phyloP scores from a whole-genome alignment of 2,113 vertebrate species.

The Brachyhypopomus occidentalis region DNA sequence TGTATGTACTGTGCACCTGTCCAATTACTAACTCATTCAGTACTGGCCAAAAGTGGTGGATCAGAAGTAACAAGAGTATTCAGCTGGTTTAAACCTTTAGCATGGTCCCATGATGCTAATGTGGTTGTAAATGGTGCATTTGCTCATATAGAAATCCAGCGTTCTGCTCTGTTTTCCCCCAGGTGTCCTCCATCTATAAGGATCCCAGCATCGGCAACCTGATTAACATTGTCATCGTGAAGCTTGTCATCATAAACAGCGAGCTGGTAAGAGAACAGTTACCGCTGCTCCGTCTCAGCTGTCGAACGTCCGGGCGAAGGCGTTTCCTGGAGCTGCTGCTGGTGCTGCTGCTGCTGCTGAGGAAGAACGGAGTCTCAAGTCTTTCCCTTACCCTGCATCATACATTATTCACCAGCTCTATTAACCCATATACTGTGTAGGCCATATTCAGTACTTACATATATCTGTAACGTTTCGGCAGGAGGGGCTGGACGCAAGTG shows the following conservation, averaged over 20 bases:
- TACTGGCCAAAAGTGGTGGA: background rate
- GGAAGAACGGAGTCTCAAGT: no score
- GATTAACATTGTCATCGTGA: conserved; percentile 97
- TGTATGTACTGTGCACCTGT: background rate
- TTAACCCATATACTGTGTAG: background rate
- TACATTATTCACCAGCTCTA: background rate
- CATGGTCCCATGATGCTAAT: background rate
- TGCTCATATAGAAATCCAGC: background rate
- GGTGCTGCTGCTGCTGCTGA: no score
- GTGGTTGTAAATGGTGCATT: background rate
- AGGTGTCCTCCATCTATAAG: conserved; percentile 99
- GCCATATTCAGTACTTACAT: background rate
- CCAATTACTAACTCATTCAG: background rate
- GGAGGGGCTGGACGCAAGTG: no score
- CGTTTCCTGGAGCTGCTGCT: no score
- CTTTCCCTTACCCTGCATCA: no score
- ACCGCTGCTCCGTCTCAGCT: no score
- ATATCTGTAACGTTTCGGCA: no score
- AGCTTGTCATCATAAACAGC: conserved; percentile 93
- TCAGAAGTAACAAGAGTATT: background rate
- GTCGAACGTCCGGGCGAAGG: no score
- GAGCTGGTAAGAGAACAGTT: conserved; percentile 83
- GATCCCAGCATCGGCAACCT: conserved; percentile 98
- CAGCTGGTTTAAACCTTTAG: background rate
- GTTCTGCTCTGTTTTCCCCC: conserved; percentile 54